Percentiles rank a stretch among this genome's conserved stretches.
Conservation (phyloP, 2,113 vertebrate species). For the Syngnathus typhle region DNA sequence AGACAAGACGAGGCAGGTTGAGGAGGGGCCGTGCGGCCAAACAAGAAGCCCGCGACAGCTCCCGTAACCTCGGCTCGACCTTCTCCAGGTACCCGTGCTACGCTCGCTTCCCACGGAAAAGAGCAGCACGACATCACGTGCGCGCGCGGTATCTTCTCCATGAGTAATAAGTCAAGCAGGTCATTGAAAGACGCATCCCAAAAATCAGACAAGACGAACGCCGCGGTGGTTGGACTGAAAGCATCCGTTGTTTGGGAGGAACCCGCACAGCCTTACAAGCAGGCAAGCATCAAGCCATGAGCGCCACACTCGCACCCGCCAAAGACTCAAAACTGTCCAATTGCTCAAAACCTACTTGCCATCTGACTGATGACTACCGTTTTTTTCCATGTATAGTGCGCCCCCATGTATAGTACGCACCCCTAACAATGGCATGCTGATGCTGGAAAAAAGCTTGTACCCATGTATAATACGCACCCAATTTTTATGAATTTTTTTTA, state of each 20-base stretch:
- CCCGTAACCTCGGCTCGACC: neutral
- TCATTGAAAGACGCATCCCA: too few species aligned
- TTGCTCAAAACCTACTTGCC: too few species aligned
- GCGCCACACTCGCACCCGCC: neutral
- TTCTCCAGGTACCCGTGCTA: conserved; percentile 9
- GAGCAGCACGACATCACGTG: conserved; percentile 3
- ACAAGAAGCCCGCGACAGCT: conserved; percentile 36
- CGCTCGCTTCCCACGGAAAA: conserved; percentile 47
- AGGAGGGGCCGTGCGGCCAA: conserved; percentile 20
- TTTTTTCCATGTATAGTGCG: too few species aligned
- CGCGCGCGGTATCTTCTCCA: neutral
- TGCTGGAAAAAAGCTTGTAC: too few species aligned
- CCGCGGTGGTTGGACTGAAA: conserved; percentile 47
- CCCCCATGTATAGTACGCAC: too few species aligned
- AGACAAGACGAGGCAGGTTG: conserved; percentile 40
- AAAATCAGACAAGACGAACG: too few species aligned
- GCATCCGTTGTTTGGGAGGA: conserved; percentile 50
- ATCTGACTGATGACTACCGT: too few species aligned
- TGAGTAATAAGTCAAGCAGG: neutral
- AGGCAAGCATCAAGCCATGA: conserved; percentile 36
- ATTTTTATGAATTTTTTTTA: too few species aligned
- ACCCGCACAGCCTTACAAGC: conserved; percentile 54
- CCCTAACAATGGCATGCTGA: too few species aligned
- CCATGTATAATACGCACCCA: too few species aligned
- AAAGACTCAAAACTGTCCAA: conserved; percentile 39